Base-by-base conservation (phyloP, 2,113 vertebrate genomes). In the Rhombomys opimus region DNA sequence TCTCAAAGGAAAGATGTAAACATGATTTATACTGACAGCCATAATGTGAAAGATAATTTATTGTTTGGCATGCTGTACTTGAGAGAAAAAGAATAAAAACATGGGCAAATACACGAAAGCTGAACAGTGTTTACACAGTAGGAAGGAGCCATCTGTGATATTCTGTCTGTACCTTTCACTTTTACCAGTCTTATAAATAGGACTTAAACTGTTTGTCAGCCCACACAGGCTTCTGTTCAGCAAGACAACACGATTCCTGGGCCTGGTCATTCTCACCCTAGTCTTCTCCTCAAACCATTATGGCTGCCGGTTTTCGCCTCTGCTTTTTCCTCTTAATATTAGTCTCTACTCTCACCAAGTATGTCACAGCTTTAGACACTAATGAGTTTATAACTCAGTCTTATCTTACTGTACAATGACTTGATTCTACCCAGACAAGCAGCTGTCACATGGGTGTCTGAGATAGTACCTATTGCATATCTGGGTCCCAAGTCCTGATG, bases 11-110 rank as follows among this genome's bases (percentile, higher is more conserved):
- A 94, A 9, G 12, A 75, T 65, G 54, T 77, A 96, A 94, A 91
- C 77, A 94, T 90, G 84, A 97, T 95, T 89, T 96, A 88, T 89
- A 97, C 96, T 81, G 95, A 96, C 92, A 96, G 72, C 88, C 91
- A 67, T 97, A 96, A 96, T 87, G 50, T 63, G 85, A 91, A 20
- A 70, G 57, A 91, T 96, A 96, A 97, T 96, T 95, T 96, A 93
- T 95, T 94, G 77, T 96, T 96, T 93, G 91, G 20, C 63, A 41
- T 95, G 63, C 93, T 84, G 93, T 77, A 89, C 57, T 85, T 89
- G 65, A 96, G 68, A 87, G 52, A 86, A 96, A 93, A 91, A 63
- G 57, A 95, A 91, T 82, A 91, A 92, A 88, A 97, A 84, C 75
- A 89, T 63, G 86, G 10, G 77, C 63, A 95, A 96, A 76, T 78